A percentile compares a stretch with the other conserved stretches of the same genome.
phyloP scores from a whole-genome alignment of 2,888 invertebrate genomes.

The Hipparchia semele region DNA sequence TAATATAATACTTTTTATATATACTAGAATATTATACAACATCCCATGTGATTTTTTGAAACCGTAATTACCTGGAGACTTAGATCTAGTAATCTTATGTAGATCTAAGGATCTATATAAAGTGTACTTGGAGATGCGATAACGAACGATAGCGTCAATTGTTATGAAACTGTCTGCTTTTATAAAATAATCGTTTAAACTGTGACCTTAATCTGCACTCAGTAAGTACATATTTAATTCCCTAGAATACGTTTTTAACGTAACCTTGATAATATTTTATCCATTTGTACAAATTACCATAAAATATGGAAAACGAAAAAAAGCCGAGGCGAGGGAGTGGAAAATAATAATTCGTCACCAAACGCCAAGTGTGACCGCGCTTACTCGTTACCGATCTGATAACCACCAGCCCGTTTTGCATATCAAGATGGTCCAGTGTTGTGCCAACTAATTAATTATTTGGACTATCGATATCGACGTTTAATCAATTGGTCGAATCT shows the following conservation, averaged over 20 bases:
- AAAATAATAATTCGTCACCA: conserved; percentile 45
- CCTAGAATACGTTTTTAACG: conserved; percentile 3
- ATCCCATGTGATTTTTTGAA: too few species aligned
- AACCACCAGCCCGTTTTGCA: conserved; percentile 61
- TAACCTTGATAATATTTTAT: conserved; percentile 21
- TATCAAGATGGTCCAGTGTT: conserved; percentile 59
- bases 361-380: conserved; percentile 60
- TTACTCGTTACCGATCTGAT: conserved; percentile 62
- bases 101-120: too few species aligned
- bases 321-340: conserved; percentile 32
- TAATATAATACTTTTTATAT: too few species aligned
- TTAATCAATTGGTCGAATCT: not conserved
- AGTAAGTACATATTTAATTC: not conserved
- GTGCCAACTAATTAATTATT: conserved; percentile 31
- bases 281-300: conserved; percentile 29
- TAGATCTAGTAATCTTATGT: too few species aligned
- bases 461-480: conserved; percentile 35
- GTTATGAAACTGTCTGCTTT: not conserved
- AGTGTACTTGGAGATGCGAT: too few species aligned
- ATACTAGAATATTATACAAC: too few species aligned
- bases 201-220: not conserved
- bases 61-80: too few species aligned
- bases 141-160: not conserved
- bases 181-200: not conserved
- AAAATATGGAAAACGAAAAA: conserved; percentile 34